Percentiles rank a stretch among this genome's conserved stretches.
Evolutionary conservation across 2,888 invertebrate genomes (phyloP).

Genomic region (Amphipoea lucens): DNA sequence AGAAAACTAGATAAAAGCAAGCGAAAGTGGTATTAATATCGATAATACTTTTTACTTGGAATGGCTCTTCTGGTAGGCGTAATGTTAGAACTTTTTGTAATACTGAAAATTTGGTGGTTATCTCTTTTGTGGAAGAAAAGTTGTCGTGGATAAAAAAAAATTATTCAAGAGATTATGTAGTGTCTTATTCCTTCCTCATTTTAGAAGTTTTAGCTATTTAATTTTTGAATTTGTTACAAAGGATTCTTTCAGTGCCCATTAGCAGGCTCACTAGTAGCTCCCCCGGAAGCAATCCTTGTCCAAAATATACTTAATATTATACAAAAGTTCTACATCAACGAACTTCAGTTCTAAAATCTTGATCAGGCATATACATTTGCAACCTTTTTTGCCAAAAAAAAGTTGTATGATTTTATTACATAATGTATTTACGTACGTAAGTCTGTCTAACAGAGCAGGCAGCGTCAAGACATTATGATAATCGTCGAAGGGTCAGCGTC

Average conservation of each 20-base stretch:
- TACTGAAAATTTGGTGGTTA: conserved; percentile 53
- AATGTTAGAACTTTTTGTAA: conserved; percentile 55
- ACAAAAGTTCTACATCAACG: not conserved
- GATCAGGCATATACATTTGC: too few species aligned
- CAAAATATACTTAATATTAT: not conserved
- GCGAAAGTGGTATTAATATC: conserved; percentile 67
- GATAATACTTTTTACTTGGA: conserved; percentile 60
- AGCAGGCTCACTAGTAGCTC: not conserved
- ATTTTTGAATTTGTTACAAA: conserved; percentile 6
- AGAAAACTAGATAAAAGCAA: conserved; percentile 65
- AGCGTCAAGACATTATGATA: conserved; percentile 35
- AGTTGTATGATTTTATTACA: not conserved
- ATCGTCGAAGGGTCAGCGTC: conserved; percentile 31
- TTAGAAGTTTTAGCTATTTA: not conserved
- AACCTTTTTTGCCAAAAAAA: not conserved
- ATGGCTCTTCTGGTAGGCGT: conserved; percentile 34
- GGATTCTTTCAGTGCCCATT: not conserved
- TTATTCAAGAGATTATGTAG: conserved; percentile 26
- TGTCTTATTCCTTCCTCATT: conserved; percentile 8
- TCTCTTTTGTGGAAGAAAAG: conserved; percentile 41
- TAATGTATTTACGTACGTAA: not conserved
- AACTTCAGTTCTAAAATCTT: not conserved
- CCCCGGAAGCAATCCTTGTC: not conserved
- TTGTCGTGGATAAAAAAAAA: conserved; percentile 15
- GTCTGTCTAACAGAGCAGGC: too few species aligned